These are phyloP conservation scores for Leucoptera coffeella DNA, from an alignment of 2,888 invertebrate species.

Conservation along the genomic window DNA sequence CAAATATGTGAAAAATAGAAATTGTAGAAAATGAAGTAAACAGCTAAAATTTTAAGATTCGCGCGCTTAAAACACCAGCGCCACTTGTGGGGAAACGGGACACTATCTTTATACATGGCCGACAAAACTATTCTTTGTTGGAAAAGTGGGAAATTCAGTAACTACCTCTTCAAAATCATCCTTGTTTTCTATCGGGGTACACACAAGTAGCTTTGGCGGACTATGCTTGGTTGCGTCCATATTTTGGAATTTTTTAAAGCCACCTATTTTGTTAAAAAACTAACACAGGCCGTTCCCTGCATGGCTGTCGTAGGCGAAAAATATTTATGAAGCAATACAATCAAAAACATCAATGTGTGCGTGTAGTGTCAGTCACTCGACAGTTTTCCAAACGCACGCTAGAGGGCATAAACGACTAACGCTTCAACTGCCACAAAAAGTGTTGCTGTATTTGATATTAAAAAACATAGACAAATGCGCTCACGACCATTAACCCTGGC, in stretches of 20 bases:
- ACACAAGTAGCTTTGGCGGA: constrained; percentile 72
- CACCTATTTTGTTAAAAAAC: constrained; percentile 53
- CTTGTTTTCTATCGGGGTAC: constrained; percentile 79
- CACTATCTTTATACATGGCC: constrained; percentile 43
- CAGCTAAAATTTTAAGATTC: constrained; percentile 25
- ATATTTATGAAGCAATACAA: constrained; percentile 44
- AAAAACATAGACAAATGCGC: too few species aligned
- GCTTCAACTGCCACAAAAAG: too few species aligned
- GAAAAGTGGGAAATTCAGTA: constrained; percentile 39
- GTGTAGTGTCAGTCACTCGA: constrained; percentile 9
- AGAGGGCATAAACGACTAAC: too few species aligned
- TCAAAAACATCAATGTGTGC: constrained; percentile 34
- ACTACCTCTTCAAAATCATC: constrained; percentile 90
- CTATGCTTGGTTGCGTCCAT: constrained; percentile 56
- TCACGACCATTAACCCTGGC: too few species aligned
- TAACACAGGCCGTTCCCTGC: constrained; percentile 53
- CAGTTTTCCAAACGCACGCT: neutral
- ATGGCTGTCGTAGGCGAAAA: constrained; percentile 57
- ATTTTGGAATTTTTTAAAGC: constrained; percentile 37
- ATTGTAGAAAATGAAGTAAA: constrained; percentile 9
- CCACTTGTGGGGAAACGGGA: constrained; percentile 36
- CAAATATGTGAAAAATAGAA: constrained; percentile 7
- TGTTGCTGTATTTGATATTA: too few species aligned
- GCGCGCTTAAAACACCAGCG: constrained; percentile 34
- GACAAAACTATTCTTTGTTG: constrained; percentile 47